phyloP scores from a whole-genome alignment of 2,113 vertebrate genomes.

The Crotophaga sulcirostris region DNA sequence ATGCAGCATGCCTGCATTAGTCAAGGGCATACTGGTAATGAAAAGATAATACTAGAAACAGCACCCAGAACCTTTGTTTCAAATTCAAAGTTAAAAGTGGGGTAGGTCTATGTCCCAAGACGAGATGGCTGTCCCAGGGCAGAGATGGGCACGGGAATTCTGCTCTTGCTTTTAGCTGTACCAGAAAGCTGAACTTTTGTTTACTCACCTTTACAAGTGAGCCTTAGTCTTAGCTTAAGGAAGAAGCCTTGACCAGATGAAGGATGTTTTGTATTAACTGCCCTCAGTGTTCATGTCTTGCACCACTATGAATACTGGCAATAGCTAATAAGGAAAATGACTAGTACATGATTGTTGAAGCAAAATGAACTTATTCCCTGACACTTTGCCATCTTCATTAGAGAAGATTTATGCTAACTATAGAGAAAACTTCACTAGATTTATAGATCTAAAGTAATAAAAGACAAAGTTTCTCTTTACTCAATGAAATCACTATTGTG shows the following conservation, averaged over 20 bases:
- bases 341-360: neutral
- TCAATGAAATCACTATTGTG: neutral
- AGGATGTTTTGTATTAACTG: neutral
- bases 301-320: neutral
- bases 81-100: neutral
- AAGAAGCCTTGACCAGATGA: neutral
- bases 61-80: neutral
- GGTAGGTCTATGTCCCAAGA: neutral
- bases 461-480: neutral
- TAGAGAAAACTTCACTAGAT: neutral
- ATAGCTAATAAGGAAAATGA: neutral
- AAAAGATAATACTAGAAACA: neutral
- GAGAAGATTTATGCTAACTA: neutral
- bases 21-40: neutral
- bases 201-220: neutral
- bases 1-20: neutral
- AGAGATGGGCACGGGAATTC: neutral
- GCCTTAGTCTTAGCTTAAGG: neutral
- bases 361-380: neutral
- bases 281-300: neutral
- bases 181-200: neutral
- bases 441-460: neutral
- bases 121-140: neutral
- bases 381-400: neutral
- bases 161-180: neutral